Conservation (phyloP, 2,888 invertebrate genomes). For the Dicyrtomina minuta region DNA sequence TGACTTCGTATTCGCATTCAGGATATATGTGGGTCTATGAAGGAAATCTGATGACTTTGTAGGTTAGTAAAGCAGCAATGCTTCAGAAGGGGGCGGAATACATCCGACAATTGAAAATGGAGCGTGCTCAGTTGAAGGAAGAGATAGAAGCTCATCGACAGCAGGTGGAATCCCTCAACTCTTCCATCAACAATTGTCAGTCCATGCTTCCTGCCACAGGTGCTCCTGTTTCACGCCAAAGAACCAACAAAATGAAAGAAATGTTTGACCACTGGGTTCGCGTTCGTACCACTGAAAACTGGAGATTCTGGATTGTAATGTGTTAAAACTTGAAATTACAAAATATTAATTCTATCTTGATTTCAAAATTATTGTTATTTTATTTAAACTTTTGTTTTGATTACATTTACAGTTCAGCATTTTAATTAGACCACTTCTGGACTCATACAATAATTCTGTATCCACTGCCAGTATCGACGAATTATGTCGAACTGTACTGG, state of each 20-base stretch:
- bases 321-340: neutral
- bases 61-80: constrained; percentile 94
- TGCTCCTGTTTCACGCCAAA: constrained; percentile 85
- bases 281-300: constrained; percentile 81
- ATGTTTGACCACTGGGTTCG: constrained; percentile 91
- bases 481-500: constrained; percentile 83
- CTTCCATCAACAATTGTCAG: constrained; percentile 90
- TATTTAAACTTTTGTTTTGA: neutral
- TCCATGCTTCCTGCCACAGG: constrained; percentile 93
- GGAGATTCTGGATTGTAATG: constrained; percentile 97
- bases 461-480: constrained; percentile 89
- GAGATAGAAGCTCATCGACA: constrained; percentile 84
- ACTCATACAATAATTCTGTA: constrained; percentile 87
- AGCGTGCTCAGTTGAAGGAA: constrained; percentile 81
- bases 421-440: constrained; percentile 83
- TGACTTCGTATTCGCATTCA: no score
- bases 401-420: constrained; percentile 75
- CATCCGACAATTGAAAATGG: constrained; percentile 81
- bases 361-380: neutral
- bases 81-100: constrained; percentile 95
- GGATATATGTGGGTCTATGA: no score
- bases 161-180: constrained; percentile 87
- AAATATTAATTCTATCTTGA: neutral
- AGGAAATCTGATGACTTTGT: constrained; percentile 44
- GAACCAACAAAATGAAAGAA: constrained; percentile 86